These are phyloP conservation scores for Chrysomallon squamiferum DNA, from an alignment of 1,140 invertebrate genomes.

Conservation along the genomic window DNA sequence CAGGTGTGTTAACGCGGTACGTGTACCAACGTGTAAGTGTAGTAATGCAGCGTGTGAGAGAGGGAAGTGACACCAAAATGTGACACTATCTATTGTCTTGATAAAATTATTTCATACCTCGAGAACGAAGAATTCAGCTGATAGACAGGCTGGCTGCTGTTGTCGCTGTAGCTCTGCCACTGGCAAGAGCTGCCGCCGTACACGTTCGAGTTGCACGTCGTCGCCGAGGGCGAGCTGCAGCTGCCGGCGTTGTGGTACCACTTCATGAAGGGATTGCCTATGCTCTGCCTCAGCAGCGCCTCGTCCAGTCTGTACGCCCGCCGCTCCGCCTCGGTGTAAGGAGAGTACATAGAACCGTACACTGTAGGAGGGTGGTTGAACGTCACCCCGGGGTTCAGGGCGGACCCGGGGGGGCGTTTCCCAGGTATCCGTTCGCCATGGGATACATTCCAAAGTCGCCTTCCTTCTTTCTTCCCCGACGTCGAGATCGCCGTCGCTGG, in stretches of 20 bases:
- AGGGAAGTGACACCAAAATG: no score
- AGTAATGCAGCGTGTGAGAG: no score
- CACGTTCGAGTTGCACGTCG: neutral
- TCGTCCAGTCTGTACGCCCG: conserved; percentile 56
- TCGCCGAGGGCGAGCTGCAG: conserved; percentile 7
- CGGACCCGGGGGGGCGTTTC: conserved; percentile 8
- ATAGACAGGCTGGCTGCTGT: neutral
- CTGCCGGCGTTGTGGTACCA: conserved; percentile 51
- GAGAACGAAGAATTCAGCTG: conserved; percentile 3
- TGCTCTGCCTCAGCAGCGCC: conserved; percentile 52
- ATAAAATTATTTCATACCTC: neutral
- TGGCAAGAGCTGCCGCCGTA: neutral
- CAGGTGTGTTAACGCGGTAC: no score
- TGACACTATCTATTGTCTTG: no score
- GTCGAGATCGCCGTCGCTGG: conserved; percentile 47
- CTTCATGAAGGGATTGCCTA: conserved; percentile 59
- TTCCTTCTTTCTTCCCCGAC: conserved; percentile 54
- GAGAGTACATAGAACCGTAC: conserved; percentile 50
- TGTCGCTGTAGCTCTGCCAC: conserved; percentile 1
- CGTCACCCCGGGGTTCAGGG: conserved; percentile 33
- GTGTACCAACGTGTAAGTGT: no score
- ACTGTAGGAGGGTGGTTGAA: conserved; percentile 38
- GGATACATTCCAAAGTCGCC: conserved; percentile 53
- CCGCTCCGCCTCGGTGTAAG: conserved; percentile 57
- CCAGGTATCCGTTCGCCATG: conserved; percentile 47